Percentiles rank a stretch among this genome's conserved stretches.
Evolutionary conservation across 1,140 invertebrate genomes (phyloP).

Genomic region (Drosophila nebulosa): DNA sequence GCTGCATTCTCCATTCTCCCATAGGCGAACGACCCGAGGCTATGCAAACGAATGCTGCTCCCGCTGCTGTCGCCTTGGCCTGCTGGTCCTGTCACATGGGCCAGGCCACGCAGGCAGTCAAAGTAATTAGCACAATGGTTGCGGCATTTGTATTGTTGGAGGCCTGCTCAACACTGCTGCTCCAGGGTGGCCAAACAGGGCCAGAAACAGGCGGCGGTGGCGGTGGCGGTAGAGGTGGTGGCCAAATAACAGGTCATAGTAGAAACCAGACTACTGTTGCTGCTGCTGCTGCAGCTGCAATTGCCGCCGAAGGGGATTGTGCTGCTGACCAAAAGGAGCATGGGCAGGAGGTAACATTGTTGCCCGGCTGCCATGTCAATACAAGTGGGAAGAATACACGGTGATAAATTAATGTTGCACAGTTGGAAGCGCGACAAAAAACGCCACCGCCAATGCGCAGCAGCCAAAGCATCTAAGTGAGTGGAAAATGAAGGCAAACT

Average conservation of each 20-base stretch:
- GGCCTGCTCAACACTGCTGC: slow-evolving; percentile 63
- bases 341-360: not conserved
- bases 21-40: slow-evolving; percentile 80
- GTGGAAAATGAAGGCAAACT: slow-evolving; percentile 21
- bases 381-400: slow-evolving; percentile 58
- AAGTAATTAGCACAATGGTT: slow-evolving; percentile 79
- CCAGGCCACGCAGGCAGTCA: slow-evolving; percentile 65
- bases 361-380: slow-evolving; percentile 51
- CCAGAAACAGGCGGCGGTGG: not conserved
- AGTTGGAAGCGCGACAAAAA: slow-evolving; percentile 47
- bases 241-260: slow-evolving; percentile 19
- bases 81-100: slow-evolving; percentile 61
- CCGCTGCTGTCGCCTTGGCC: slow-evolving; percentile 64
- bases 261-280: slow-evolving; percentile 12
- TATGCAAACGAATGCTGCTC: slow-evolving; percentile 79
- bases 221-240: not conserved
- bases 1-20: slow-evolving; percentile 33
- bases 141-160: slow-evolving; percentile 72
- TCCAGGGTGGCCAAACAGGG: slow-evolving; percentile 20
- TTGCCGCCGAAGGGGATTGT: not conserved
- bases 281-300: not conserved
- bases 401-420: slow-evolving; percentile 70
- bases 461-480: slow-evolving; percentile 47
- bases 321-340: slow-evolving; percentile 24
- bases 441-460: slow-evolving; percentile 67